Evolutionary conservation across 2,888 invertebrate species (phyloP).

Genomic region (Drosophila quinaria): DNA sequence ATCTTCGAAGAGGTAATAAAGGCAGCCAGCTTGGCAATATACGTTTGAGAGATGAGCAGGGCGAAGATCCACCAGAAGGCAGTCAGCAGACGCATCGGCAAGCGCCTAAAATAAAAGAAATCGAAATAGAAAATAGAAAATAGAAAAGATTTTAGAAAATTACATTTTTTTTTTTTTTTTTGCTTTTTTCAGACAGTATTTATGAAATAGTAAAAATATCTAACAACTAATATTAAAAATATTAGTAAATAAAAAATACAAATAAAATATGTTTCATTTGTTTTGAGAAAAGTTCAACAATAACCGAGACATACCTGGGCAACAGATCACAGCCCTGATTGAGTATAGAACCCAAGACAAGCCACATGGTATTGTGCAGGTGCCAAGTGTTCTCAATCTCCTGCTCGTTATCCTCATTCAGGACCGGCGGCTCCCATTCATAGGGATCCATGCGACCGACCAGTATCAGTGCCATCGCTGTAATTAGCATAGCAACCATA

Average conservation of each 20-base stretch:
- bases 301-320: conserved; percentile 88
- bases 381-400: conserved; percentile 96
- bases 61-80: conserved; percentile 94
- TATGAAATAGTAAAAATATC: too few relatives aligned
- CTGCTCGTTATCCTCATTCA: conserved; percentile 92
- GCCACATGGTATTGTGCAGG: conserved; percentile 96
- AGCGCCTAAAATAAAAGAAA: conserved; percentile 87
- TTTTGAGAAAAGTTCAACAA: too few relatives aligned
- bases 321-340: conserved; percentile 96
- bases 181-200: too few relatives aligned
- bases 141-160: neutral
- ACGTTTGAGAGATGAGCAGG: conserved; percentile 92
- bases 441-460: conserved; percentile 87
- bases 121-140: neutral
- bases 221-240: too few relatives aligned
- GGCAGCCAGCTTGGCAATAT: conserved; percentile 97
- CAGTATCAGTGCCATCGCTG: conserved; percentile 92
- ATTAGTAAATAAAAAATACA: too few relatives aligned
- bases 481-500: conserved; percentile 92
- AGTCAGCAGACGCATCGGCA: conserved; percentile 91
- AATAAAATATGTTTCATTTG: too few relatives aligned
- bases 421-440: conserved; percentile 97
- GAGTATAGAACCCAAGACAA: conserved; percentile 96
- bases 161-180: too few relatives aligned
- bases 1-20: conserved; percentile 95